phyloP scores from a whole-genome alignment of 1,140 invertebrate species.

The Brachionus paranguensis region DNA sequence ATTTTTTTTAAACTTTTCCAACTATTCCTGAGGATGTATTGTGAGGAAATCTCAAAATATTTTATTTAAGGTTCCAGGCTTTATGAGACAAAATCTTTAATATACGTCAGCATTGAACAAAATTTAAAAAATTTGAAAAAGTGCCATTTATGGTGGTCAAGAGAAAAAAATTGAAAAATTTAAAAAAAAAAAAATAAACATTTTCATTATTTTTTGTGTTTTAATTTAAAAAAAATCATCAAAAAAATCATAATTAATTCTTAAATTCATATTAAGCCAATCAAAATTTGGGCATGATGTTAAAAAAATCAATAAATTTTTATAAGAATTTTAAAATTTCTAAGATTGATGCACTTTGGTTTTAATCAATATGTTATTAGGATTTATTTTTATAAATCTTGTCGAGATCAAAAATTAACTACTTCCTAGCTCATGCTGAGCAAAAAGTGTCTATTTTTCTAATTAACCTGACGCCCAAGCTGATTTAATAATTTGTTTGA shows the following conservation, averaged over 20 bases:
- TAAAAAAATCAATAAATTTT: constrained; percentile 34
- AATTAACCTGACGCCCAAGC: not conserved
- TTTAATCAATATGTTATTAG: not conserved
- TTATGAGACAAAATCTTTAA: too few relatives aligned
- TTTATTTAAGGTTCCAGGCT: too few relatives aligned
- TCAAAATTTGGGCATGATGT: not conserved
- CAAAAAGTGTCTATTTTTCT: not conserved
- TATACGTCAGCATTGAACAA: too few relatives aligned
- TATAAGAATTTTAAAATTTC: not conserved
- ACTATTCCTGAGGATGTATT: too few relatives aligned
- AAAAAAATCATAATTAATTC: not conserved
- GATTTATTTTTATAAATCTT: not conserved
- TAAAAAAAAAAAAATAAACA: too few relatives aligned
- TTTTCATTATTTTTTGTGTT: not conserved
- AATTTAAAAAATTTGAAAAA: too few relatives aligned
- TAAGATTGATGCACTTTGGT: constrained; percentile 25
- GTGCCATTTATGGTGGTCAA: not conserved
- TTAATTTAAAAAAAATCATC: not conserved
- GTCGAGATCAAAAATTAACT: not conserved
- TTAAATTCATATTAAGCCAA: constrained; percentile 1
- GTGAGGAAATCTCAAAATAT: too few relatives aligned
- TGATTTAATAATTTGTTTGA: constrained; percentile 11
- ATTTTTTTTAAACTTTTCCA: too few relatives aligned
- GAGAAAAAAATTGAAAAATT: not conserved
- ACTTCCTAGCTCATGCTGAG: not conserved